These are phyloP conservation scores for Bradypus variegatus DNA, from an alignment of 2,797 vertebrate species.

Conservation along the genomic window DNA sequence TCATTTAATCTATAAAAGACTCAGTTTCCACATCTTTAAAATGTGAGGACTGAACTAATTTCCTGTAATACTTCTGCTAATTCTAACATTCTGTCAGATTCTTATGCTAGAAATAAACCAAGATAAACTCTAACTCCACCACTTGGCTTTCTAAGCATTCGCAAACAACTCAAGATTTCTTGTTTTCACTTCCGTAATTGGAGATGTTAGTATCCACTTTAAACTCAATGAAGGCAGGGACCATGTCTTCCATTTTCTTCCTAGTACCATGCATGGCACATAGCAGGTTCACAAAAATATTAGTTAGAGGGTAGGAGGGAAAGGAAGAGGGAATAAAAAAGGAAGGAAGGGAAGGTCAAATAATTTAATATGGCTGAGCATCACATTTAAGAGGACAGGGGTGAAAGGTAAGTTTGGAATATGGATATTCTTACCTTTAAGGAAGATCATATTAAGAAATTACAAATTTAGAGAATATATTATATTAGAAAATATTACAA, in stretches of 20 bases:
- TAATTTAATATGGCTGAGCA: not conserved
- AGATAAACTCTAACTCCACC: not conserved
- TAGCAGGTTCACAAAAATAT: not conserved
- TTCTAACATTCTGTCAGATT: not conserved
- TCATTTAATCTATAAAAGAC: not conserved
- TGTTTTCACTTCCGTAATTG: not conserved
- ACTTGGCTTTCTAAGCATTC: not conserved
- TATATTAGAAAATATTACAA: not conserved
- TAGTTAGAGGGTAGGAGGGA: not conserved
- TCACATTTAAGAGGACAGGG: not conserved
- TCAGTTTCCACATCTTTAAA: not conserved
- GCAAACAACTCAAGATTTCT: not conserved
- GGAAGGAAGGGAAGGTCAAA: not conserved
- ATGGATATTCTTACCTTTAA: not conserved
- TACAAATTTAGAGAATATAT: constrained; percentile 7
- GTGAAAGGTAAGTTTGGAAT: not conserved
- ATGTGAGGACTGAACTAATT: not conserved
- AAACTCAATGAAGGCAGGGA: not conserved
- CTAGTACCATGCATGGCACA: not conserved
- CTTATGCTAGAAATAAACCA: not conserved
- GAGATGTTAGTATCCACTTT: not conserved
- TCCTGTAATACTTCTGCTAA: not conserved
- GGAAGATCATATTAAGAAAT: not conserved
- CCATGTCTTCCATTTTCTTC: not conserved
- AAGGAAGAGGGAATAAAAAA: not conserved